Conservation (phyloP, 1,140 invertebrate genomes). For the Microplitis mediator region DNA sequence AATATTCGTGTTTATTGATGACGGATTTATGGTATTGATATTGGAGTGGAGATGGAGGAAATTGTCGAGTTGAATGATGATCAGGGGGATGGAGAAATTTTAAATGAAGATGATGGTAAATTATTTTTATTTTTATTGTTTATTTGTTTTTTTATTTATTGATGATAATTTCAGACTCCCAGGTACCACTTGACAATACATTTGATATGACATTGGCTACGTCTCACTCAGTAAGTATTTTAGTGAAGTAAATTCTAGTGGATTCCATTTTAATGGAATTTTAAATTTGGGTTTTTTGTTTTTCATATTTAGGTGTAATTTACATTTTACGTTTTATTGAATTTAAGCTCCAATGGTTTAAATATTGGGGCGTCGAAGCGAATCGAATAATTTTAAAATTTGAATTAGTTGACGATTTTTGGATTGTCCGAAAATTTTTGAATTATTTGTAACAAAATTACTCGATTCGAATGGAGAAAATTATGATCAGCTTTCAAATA, state of each 20-base stretch:
- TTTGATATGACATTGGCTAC: slow-evolving; percentile 63
- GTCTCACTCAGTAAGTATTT: slow-evolving; percentile 62
- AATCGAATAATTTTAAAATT: too few species aligned
- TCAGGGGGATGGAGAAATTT: neutral
- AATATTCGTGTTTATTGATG: too few species aligned
- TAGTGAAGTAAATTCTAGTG: neutral
- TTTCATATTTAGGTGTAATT: too few species aligned
- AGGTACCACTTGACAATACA: slow-evolving; percentile 33
- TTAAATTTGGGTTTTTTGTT: neutral
- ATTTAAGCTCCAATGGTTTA: too few species aligned
- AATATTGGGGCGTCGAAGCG: too few species aligned
- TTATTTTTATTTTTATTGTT: slow-evolving; percentile 37
- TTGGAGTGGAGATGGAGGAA: neutral
- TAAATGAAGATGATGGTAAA: neutral
- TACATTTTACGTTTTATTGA: too few species aligned
- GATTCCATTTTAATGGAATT: neutral
- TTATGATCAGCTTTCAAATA: too few species aligned
- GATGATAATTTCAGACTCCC: slow-evolving; percentile 13
- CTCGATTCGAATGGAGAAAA: too few species aligned
- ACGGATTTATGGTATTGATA: too few species aligned
- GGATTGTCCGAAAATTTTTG: too few species aligned
- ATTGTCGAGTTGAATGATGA: neutral
- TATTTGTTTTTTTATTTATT: slow-evolving; percentile 4
- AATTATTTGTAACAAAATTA: too few species aligned
- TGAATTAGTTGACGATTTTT: too few species aligned